These are phyloP conservation scores for Aurelia aurita DNA, from an alignment of 30 jellyfish, hydroid and myxozoan genomes.

Conservation along the genomic window DNA sequence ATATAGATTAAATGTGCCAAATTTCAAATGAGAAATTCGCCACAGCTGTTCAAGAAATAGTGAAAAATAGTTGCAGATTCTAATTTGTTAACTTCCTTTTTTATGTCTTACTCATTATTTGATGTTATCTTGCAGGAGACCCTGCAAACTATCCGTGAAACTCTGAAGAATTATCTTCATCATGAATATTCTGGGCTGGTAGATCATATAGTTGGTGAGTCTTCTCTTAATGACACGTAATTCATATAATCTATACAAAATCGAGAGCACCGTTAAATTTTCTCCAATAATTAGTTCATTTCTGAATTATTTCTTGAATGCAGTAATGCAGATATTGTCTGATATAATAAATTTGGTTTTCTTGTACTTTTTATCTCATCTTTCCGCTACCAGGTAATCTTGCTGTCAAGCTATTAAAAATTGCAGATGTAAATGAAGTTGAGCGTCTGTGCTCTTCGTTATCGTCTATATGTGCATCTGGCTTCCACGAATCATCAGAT, in stretches of 20 bases:
- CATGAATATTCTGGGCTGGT: slow-evolving; percentile 10
- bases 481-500: slow-evolving; percentile 15
- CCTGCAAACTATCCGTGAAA: background rate
- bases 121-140: slow-evolving; percentile 19
- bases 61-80: background rate
- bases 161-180: background rate
- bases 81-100: no score
- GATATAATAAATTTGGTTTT: no score
- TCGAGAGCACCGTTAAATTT: no score
- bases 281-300: no score
- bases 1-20: no score
- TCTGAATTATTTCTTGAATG: no score
- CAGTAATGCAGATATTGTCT: no score
- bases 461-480: slow-evolving; percentile 24
- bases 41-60: no score
- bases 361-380: no score
- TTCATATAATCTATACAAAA: no score
- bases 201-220: slow-evolving; percentile 21
- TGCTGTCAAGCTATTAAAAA: slow-evolving; percentile 48
- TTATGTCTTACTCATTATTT: background rate
- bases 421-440: slow-evolving; percentile 42
- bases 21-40: no score
- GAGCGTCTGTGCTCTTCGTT: slow-evolving; percentile 42
- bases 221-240: no score
- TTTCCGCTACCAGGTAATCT: slow-evolving; percentile 20